Evolutionary conservation across 2,797 vertebrate species (phyloP), one percentile per base, ranked within the genome.

Genomic region (Erpetoichthys calabaricus): DNA sequence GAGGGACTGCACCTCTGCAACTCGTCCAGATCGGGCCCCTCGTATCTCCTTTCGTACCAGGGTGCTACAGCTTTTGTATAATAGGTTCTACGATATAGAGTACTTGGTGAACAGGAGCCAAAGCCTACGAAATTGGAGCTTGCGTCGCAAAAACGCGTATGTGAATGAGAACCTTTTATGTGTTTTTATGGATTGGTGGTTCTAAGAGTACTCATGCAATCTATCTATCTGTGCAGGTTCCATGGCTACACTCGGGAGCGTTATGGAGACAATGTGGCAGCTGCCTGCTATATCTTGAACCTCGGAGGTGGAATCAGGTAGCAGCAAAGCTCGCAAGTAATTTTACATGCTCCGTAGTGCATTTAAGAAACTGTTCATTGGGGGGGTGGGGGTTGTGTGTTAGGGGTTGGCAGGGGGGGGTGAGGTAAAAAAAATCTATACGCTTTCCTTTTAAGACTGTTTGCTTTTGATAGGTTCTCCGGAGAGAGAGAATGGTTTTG

Each of bases 281-380:
- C 84, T 1, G 87, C 85, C 0, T 67, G 67, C 70, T 93, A 73
- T 62, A 45, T 85, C 61, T 65, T 92, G 64, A 69, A 61, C 53
- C 60, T 82, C 7, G 78, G 75, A 4, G 92, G 92, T 45, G 63
- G 73, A 3, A 81, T 92, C 66, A 86, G 86, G 91, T 94, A 82
- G 66, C 7, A 6, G 25, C 25, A 25, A 25, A 25, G 25, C 25
- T 25, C 25, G 25, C 25, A 25, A 25, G 25, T 25, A 25, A 25
- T 25, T 25, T 25, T 25, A 25, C 25, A 25, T 25, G 25, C 2
- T 25, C 25, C 2, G 25, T 25, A 25, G 25, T 25, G 25, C 1
- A 25, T 25, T 25, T n/a, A n/a, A n/a, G n/a, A n/a, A n/a, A n/a
- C n/a, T n/a, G n/a, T n/a, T n/a, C n/a, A n/a, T n/a, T n/a, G n/a